A percentile compares a stretch with the other conserved stretches of the same genome.
Evolutionary conservation across 2,113 vertebrate species (phyloP).

Genomic region (Agapornis roseicollis): DNA sequence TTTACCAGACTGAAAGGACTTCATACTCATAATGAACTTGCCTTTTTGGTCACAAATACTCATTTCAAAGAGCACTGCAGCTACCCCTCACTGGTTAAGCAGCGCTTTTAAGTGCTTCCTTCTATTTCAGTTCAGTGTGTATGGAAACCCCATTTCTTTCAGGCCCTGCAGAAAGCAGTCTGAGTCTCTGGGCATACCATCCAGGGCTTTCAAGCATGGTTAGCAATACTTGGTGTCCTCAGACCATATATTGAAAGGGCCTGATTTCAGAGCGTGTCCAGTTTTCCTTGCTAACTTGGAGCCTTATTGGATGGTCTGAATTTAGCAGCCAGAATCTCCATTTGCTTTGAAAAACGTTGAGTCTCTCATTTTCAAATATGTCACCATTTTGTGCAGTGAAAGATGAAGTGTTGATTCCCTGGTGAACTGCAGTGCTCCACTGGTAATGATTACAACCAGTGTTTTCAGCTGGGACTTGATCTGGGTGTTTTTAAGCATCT

Average conservation of each 20-base stretch:
- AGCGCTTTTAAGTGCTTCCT: not conserved
- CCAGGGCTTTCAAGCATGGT: not conserved
- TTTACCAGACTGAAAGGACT: slow-evolving; percentile 36
- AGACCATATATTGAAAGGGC: not conserved
- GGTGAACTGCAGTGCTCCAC: fast-evolving
- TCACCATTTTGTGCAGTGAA: not conserved
- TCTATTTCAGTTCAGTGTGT: not conserved
- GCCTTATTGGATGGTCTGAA: not conserved
- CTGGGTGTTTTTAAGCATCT: not conserved
- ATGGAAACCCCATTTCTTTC: not conserved
- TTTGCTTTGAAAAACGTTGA: not conserved
- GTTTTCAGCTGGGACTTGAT: not conserved
- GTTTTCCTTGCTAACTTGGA: not conserved
- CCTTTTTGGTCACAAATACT: not conserved
- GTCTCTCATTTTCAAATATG: not conserved
- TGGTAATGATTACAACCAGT: not conserved
- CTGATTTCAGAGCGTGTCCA: not conserved
- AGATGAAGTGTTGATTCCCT: not conserved
- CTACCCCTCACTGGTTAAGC: not conserved
- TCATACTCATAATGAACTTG: not conserved
- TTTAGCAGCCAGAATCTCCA: not conserved
- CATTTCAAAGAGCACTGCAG: not conserved
- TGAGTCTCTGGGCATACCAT: not conserved
- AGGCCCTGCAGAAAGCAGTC: not conserved
- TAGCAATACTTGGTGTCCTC: not conserved